A percentile compares a stretch with the other conserved stretches of the same genome.
These are phyloP conservation scores for Coenobita brevimanus DNA, from an alignment of 1,140 invertebrate genomes.

Conservation along the genomic window DNA sequence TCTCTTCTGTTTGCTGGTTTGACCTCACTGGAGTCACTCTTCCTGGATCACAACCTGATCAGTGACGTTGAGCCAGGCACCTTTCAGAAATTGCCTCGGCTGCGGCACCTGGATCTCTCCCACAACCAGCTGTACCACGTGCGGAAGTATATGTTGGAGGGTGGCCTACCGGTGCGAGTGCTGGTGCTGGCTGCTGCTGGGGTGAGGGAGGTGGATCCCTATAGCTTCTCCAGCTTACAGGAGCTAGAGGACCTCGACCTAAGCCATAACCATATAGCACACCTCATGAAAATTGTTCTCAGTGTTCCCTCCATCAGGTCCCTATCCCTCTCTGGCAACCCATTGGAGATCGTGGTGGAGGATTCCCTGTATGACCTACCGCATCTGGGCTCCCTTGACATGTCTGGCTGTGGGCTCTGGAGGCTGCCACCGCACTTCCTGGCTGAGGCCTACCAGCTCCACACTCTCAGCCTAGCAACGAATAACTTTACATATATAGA, in stretches of 20 bases:
- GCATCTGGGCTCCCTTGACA: slow-evolving; percentile 81
- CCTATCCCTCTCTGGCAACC: slow-evolving; percentile 83
- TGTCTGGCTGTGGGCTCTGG: slow-evolving; percentile 66
- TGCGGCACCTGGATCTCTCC: slow-evolving; percentile 79
- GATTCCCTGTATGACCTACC: slow-evolving; percentile 82
- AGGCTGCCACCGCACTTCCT: slow-evolving; percentile 64
- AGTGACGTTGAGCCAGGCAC: slow-evolving; percentile 75
- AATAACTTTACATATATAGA: slow-evolving; percentile 79
- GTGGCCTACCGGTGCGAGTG: slow-evolving; percentile 76
- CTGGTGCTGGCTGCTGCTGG: slow-evolving; percentile 79
- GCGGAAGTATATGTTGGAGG: slow-evolving; percentile 77
- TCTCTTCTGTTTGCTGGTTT: slow-evolving; percentile 64
- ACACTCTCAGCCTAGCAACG: slow-evolving; percentile 70
- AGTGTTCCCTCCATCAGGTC: slow-evolving; percentile 74
- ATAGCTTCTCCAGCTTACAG: slow-evolving; percentile 79
- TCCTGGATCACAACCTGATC: slow-evolving; percentile 77
- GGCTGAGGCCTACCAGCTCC: slow-evolving; percentile 62
- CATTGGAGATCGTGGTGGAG: slow-evolving; percentile 78
- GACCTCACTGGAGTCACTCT: slow-evolving; percentile 52
- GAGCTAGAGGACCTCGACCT: slow-evolving; percentile 83
- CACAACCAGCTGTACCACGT: slow-evolving; percentile 75
- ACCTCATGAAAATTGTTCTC: slow-evolving; percentile 82
- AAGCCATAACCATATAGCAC: slow-evolving; percentile 82
- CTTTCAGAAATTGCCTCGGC: slow-evolving; percentile 69
- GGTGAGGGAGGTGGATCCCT: slow-evolving; percentile 78